phyloP scores from a whole-genome alignment of 2,113 vertebrate genomes.

The Entosphenus tridentatus region DNA sequence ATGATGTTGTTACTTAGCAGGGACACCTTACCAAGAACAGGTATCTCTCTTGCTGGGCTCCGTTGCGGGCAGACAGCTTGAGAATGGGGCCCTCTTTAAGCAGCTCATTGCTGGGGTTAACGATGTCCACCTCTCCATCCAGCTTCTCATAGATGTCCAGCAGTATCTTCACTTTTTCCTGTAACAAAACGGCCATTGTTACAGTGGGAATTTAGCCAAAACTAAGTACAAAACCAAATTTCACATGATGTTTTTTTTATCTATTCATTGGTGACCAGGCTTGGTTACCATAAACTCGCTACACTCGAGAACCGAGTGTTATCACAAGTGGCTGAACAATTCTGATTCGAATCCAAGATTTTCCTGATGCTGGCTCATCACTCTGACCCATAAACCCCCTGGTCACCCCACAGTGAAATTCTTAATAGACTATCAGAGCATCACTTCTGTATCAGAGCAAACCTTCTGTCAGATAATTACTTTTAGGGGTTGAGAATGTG shows the following conservation, averaged over 20 bases:
- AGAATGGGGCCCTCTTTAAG: conserved; percentile 90
- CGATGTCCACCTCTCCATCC: conserved; percentile 82
- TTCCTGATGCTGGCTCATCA: background rate
- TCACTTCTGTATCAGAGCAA: background rate
- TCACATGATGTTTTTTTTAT: background rate
- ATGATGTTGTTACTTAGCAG: no score
- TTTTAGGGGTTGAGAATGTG: conserved; percentile 1
- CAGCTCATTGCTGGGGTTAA: conserved; percentile 85
- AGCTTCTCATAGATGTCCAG: conserved; percentile 77
- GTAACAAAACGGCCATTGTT: conserved; percentile 8
- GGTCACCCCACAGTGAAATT: background rate
- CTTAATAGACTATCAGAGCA: background rate
- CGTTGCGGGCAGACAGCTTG: conserved; percentile 86
- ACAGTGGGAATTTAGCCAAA: background rate
- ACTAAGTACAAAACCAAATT: background rate
- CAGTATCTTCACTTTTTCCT: conserved; percentile 96
- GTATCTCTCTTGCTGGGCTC: conserved; percentile 70
- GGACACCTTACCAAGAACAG: conserved; percentile 55
- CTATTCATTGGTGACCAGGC: background rate
- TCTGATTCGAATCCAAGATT: background rate
- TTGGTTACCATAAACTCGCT: background rate
- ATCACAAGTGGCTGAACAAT: background rate
- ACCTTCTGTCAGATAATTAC: background rate
- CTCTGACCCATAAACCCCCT: background rate
- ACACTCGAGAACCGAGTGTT: background rate